Percentiles rank a stretch among this genome's conserved stretches.
Evolutionary conservation across 2,888 invertebrate genomes (phyloP).

Genomic region (Mimas tiliae): DNA sequence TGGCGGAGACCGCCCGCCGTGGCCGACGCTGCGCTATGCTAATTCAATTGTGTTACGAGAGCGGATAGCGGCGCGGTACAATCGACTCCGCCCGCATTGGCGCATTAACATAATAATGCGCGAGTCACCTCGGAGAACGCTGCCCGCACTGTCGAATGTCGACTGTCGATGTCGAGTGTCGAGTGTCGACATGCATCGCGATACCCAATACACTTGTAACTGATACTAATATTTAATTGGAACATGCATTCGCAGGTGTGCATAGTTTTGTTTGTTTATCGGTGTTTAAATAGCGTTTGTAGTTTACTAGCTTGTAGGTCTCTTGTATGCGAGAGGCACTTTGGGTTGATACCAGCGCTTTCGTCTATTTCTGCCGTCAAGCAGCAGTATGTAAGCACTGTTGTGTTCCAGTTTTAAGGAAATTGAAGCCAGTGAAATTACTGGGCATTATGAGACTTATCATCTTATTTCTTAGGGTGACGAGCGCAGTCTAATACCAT

Average conservation of each 20-base stretch:
- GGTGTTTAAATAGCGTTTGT: no score
- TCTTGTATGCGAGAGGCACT: no score
- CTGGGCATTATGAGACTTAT: no score
- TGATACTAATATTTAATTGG: conserved; percentile 19
- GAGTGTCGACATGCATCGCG: conserved; percentile 15
- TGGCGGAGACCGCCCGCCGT: conserved; percentile 79
- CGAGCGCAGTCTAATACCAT: no score
- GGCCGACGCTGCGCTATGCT: conserved; percentile 75
- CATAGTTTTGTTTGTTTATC: neutral
- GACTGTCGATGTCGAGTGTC: conserved; percentile 43
- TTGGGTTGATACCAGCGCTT: no score
- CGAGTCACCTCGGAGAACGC: conserved; percentile 72
- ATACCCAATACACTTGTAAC: conserved; percentile 32
- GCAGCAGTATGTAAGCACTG: no score
- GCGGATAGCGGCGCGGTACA: conserved; percentile 70
- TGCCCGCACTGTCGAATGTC: conserved; percentile 61
- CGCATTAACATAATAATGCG: conserved; percentile 82
- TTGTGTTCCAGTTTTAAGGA: no score
- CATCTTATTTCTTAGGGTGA: no score
- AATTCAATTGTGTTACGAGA: conserved; percentile 82
- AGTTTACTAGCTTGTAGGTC: no score
- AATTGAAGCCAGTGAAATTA: no score
- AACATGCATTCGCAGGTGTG: neutral
- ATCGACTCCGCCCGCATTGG: conserved; percentile 77
- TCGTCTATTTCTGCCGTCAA: no score